These are phyloP conservation scores for Leptinotarsa undecemlineata DNA, from an alignment of 1,140 invertebrate genomes.

Conservation along the genomic window DNA sequence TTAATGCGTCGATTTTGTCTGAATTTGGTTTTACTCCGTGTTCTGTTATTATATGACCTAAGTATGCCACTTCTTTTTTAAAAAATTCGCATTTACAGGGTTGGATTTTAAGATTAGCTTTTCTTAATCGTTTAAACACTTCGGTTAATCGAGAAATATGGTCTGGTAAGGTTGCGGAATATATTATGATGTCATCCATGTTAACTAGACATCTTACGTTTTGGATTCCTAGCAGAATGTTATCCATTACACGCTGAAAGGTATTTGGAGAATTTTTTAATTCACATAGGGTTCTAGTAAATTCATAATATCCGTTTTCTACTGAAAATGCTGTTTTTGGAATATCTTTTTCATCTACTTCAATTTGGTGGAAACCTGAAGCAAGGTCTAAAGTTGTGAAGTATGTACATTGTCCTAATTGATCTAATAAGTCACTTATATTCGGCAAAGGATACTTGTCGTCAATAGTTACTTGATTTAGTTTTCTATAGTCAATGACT, in stretches of 20 bases:
- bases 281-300: slow-evolving; percentile 28
- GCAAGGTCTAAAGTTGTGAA: slow-evolving; percentile 24
- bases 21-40: too few relatives aligned
- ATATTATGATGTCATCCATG: too few relatives aligned
- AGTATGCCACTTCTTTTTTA: too few relatives aligned
- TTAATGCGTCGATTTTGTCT: too few relatives aligned
- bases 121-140: too few relatives aligned
- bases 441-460: slow-evolving; percentile 27
- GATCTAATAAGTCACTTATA: slow-evolving; percentile 28
- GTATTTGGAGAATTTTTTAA: slow-evolving; percentile 29
- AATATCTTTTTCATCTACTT: slow-evolving; percentile 24
- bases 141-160: too few relatives aligned
- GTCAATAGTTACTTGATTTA: slow-evolving; percentile 25
- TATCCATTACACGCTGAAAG: slow-evolving; percentile 35
- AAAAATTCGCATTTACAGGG: too few relatives aligned
- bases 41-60: too few relatives aligned
- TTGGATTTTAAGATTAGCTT: too few relatives aligned
- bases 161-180: too few relatives aligned
- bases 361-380: slow-evolving; percentile 12
- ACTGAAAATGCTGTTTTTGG: slow-evolving; percentile 27
- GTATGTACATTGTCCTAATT: slow-evolving; percentile 24
- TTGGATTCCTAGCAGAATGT: slow-evolving; percentile 4
- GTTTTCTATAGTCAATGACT: slow-evolving; percentile 28
- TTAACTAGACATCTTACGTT: too few relatives aligned
- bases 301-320: slow-evolving; percentile 34